phyloP scores from a whole-genome alignment of 2,797 vertebrate species.

The Glossophaga mutica region DNA sequence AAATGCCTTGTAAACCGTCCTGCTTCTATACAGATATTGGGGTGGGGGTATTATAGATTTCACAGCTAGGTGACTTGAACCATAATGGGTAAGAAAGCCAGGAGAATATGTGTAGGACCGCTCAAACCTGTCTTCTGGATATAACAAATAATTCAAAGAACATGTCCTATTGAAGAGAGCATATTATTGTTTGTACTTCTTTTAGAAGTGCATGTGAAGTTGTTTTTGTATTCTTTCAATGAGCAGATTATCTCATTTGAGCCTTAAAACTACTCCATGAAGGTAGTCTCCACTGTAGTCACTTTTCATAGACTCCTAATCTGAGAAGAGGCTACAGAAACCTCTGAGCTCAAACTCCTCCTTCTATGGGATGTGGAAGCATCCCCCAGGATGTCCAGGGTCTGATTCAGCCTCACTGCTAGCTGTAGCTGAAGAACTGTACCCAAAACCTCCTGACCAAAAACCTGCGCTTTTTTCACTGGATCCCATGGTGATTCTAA shows the following conservation, averaged over 20 bases:
- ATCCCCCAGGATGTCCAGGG: background rate
- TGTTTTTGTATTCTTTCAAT: conserved; percentile 29
- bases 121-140: background rate
- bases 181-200: background rate
- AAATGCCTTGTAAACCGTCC: background rate
- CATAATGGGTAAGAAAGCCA: background rate
- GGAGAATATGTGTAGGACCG: background rate
- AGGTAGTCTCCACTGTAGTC: background rate
- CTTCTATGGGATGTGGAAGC: background rate
- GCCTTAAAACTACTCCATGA: background rate
- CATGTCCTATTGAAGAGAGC: background rate
- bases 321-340: background rate
- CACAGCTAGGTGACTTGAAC: background rate
- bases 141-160: background rate
- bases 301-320: background rate
- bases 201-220: conserved; percentile 5
- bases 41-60: background rate
- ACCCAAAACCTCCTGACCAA: background rate
- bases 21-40: background rate
- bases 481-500: background rate
- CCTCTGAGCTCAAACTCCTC: background rate
- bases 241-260: background rate
- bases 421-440: background rate
- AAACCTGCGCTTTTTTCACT: background rate
- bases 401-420: background rate